Evolutionary conservation across 1,140 invertebrate species (phyloP).

Genomic region (Ptiloglossa arizonensis): DNA sequence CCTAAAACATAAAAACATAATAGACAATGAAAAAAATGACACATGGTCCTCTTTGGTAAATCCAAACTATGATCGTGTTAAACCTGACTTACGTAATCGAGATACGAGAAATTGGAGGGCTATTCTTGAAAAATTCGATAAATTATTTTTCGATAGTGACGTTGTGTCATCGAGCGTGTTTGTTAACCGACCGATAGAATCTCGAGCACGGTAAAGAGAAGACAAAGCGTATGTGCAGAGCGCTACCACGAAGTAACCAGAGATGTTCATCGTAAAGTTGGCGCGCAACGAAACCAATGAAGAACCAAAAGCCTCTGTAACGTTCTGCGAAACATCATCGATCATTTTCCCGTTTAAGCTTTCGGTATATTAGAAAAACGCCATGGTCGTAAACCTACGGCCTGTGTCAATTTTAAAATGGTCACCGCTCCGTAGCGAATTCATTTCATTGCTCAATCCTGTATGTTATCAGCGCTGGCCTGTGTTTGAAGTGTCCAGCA

Average conservation of each 20-base stretch:
- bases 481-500: not conserved
- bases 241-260: not conserved
- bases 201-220: not conserved
- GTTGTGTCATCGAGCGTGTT: slow-evolving; percentile 26
- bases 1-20: too few species aligned
- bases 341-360: too few species aligned
- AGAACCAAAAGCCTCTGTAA: not conserved
- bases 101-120: not conserved
- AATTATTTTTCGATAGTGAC: slow-evolving; percentile 20
- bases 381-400: not conserved
- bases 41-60: too few species aligned
- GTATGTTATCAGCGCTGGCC: not conserved
- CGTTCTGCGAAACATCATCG: not conserved
- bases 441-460: not conserved
- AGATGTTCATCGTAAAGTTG: slow-evolving; percentile 3
- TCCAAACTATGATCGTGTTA: too few species aligned
- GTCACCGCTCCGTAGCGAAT: slow-evolving; percentile 12
- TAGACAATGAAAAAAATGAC: too few species aligned
- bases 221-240: not conserved
- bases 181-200: slow-evolving; percentile 24
- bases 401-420: not conserved
- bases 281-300: not conserved
- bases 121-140: slow-evolving; percentile 30
- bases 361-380: not conserved
- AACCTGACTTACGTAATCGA: too few species aligned